Evolutionary conservation across 2,888 invertebrate species (phyloP), one percentile per base, ranked within the genome.

Genomic region (Volucella inanis): DNA sequence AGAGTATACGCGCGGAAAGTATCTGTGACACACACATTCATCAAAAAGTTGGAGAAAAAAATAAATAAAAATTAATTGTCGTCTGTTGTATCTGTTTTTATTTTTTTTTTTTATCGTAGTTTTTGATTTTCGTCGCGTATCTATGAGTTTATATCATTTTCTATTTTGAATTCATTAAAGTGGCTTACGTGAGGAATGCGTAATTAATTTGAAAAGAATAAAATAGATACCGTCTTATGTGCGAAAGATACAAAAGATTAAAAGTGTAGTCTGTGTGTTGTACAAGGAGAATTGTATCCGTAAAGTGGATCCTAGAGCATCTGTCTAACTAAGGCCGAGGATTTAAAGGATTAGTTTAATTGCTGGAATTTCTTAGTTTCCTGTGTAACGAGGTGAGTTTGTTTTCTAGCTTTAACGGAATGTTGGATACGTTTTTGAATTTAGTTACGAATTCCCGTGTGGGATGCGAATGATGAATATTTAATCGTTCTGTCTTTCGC

Each of bases 131-230:
- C 31, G 11, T 55, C 49, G 59, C 10, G 49, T 62, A 43, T 55
- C n/a, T 55, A n/a, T 83, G 4, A 47, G 38, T 49, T 71, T 55
- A 61, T 72, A 31, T 61, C 15, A 65, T 39, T 15, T 71, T 83
- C 18, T 62, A 65, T 62, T 78, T 78, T 22, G 70, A 79, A 59
- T 78, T 55, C 57, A 54, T 78, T 62, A 62, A 83, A 57, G 47
- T 41, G 72, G 52, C 78, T 68, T 83, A 76, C 74, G 47, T 74
- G 64, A 14, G 62, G 68, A 78, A 68, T 83, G 72, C 64, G 62
- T 78, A 59, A 74, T 64, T 72, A 72, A 54, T 38, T 31, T 38
- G 15, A 11, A 15, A 54, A 39, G 22, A 8, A 62, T n/a, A 52
- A 38, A 8, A 10, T 9, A 64, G 55, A 54, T 64, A 47, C 0